phyloP scores from a whole-genome alignment of 1,140 invertebrate genomes.

The Achroia grisella region DNA sequence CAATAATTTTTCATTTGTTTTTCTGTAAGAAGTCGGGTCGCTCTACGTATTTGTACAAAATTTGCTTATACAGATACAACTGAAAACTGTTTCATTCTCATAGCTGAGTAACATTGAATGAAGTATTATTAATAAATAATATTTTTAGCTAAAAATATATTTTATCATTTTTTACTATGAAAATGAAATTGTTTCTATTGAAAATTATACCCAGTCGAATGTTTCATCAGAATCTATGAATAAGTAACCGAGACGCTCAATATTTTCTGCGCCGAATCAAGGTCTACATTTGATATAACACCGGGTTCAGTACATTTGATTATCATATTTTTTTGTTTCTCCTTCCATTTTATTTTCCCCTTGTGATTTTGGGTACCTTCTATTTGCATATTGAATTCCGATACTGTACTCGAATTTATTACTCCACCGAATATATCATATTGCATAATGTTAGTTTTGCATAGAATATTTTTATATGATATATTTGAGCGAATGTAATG shows the following conservation, averaged over 20 bases:
- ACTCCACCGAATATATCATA: constrained; percentile 37
- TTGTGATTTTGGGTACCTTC: constrained; percentile 40
- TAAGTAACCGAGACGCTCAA: constrained; percentile 3
- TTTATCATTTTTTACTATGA: no score
- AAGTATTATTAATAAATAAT: no score
- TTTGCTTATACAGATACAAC: no score
- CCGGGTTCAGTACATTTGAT: constrained; percentile 51
- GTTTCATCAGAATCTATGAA: constrained; percentile 1
- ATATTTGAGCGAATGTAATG: no score
- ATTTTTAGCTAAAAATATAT: no score
- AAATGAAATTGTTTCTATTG: no score
- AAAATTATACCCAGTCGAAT: background rate
- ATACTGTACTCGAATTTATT: constrained; percentile 63
- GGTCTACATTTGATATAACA: constrained; percentile 23
- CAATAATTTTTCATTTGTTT: no score
- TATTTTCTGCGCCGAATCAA: constrained; percentile 15
- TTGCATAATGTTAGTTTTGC: constrained; percentile 22
- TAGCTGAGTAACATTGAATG: no score
- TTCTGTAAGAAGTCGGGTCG: no score
- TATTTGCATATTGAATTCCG: constrained; percentile 65
- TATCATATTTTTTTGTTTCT: constrained; percentile 57
- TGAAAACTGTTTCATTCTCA: no score
- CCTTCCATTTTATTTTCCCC: constrained; percentile 48
- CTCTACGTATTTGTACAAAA: no score
- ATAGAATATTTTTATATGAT: constrained; percentile 14